These are phyloP conservation scores for Ciona savignyi DNA, from an alignment of 23 tunicate genomes.

Conservation along the genomic window DNA sequence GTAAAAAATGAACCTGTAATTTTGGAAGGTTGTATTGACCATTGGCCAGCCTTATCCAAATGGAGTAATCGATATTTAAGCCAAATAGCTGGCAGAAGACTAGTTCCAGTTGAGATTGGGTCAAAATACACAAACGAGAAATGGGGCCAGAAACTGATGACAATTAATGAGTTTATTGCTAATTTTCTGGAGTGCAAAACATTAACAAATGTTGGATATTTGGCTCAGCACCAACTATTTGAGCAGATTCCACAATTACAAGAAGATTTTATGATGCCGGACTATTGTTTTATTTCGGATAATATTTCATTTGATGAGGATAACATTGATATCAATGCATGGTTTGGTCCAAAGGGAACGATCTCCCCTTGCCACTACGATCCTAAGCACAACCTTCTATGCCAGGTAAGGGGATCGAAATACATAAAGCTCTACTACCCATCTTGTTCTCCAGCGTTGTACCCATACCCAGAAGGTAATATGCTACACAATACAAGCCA, in stretches of 20 bases:
- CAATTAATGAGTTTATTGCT: conserved; percentile 50
- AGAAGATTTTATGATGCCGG: conserved; percentile 80
- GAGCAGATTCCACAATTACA: conserved; percentile 69
- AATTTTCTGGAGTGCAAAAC: conserved; percentile 3
- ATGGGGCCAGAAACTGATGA: conserved; percentile 96
- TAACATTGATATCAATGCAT: conserved; percentile 80
- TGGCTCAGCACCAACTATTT: conserved; percentile 91
- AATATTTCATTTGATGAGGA: conserved; percentile 21
- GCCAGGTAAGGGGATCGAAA: conserved; percentile 73
- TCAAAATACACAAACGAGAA: conserved; percentile 89
- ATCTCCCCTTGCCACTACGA: conserved; percentile 91
- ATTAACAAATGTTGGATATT: conserved; percentile 28
- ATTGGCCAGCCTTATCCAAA: conserved; percentile 71
- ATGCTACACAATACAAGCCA: conserved; percentile 64
- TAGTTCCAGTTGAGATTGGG: conserved; percentile 94
- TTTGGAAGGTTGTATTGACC: conserved; percentile 40
- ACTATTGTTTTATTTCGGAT: conserved; percentile 67
- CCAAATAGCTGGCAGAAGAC: conserved; percentile 59
- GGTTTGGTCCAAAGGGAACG: conserved; percentile 96
- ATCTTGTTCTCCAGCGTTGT: conserved; percentile 18
- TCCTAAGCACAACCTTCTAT: conserved; percentile 66
- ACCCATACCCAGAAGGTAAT: conserved; percentile 37
- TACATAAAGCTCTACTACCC: conserved; percentile 60
- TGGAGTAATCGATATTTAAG: conserved; percentile 68
- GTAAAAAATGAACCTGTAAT: conserved; percentile 26